phyloP scores from a whole-genome alignment of 2,797 vertebrate species.

The Pangasius macronema region DNA sequence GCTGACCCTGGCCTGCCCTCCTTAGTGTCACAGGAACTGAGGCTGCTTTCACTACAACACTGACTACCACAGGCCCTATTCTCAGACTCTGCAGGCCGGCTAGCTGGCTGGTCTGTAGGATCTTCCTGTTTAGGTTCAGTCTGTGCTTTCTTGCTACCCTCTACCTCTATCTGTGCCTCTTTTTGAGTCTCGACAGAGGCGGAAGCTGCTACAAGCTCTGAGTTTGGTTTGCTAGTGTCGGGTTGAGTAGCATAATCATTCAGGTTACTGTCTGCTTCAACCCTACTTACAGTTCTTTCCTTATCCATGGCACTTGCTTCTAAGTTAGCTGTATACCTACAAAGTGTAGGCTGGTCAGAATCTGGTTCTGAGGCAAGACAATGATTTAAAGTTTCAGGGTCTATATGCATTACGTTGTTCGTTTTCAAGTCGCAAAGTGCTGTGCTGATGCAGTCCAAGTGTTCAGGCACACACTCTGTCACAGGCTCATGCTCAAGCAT shows the following conservation, averaged over 20 bases:
- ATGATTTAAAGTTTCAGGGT: constrained; percentile 14
- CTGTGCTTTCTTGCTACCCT: not conserved
- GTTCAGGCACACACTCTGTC: constrained; percentile 37
- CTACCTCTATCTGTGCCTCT: not conserved
- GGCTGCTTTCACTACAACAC: constrained; percentile 26
- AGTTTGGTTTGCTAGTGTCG: not conserved
- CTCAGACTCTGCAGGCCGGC: not conserved
- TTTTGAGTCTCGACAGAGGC: not conserved
- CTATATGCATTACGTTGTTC: not conserved
- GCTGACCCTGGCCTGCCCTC: constrained; percentile 26
- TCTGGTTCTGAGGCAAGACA: constrained; percentile 8
- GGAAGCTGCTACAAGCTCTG: not conserved
- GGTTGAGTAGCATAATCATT: constrained; percentile 6
- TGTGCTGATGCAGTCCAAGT: constrained; percentile 28
- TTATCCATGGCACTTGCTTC: constrained; percentile 16
- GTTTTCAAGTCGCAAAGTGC: constrained; percentile 41
- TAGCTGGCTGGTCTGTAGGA: not conserved
- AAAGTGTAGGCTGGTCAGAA: not conserved
- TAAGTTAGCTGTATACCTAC: not conserved
- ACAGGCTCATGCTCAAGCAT: constrained; percentile 48
- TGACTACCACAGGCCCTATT: not conserved
- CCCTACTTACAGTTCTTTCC: not conserved
- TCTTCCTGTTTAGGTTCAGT: constrained; percentile 12
- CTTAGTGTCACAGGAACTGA: constrained; percentile 16
- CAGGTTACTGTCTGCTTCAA: not conserved